Evolutionary conservation across 1,140 invertebrate genomes (phyloP).

Genomic region (Campoletis sonorensis): DNA sequence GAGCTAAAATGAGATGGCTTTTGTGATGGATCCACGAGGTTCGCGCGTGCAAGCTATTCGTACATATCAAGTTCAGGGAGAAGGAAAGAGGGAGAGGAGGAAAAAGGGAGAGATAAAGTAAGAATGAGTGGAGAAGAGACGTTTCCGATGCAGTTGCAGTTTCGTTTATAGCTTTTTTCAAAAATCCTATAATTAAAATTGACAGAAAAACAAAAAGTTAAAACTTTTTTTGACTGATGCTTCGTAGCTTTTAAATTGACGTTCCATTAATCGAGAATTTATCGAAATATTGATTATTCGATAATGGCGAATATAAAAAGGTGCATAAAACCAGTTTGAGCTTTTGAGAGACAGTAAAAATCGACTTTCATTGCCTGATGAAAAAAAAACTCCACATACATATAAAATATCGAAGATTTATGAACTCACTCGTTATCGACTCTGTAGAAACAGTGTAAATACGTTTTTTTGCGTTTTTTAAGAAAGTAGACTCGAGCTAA

Average conservation of each 20-base stretch:
- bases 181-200: too few species aligned
- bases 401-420: neutral
- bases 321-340: neutral
- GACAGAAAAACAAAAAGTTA: too few species aligned
- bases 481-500: neutral
- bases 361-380: neutral
- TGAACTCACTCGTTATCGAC: neutral
- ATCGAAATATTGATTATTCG: constrained; percentile 4
- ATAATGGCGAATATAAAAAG: neutral
- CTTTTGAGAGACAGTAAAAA: neutral
- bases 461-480: neutral
- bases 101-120: too few species aligned
- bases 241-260: neutral
- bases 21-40: neutral
- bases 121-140: too few species aligned
- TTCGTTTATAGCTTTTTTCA: too few species aligned
- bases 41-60: neutral
- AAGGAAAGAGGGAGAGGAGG: neutral
- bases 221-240: neutral
- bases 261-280: neutral
- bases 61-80: neutral
- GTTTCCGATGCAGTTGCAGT: too few species aligned
- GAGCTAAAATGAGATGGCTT: neutral
- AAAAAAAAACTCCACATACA: neutral
- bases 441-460: neutral